Evolutionary conservation across 2,888 invertebrate genomes (phyloP), one percentile per base, ranked within the genome.

Genomic region (Schizaphis graminum): DNA sequence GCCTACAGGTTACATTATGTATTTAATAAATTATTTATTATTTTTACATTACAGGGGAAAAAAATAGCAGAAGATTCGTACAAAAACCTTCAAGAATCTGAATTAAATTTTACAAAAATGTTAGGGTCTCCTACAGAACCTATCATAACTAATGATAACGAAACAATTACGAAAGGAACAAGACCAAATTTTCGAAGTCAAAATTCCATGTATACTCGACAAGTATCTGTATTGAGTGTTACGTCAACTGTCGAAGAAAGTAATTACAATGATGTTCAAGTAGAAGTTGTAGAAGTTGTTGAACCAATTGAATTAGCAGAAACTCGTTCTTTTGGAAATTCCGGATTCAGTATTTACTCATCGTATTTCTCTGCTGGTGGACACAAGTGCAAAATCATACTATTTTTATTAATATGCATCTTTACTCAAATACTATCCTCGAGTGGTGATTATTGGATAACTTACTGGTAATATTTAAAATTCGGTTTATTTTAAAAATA

Each of bases 61-160:
- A 96, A 97, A 56, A 96, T 96, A 95, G 96, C 96, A 8, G 96
- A 96, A 95, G 97, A 96, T 92, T 97, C 97, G 94, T 98, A 97
- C 95, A 97, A 97, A 35, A 97, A 97, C 4, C 96, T 98, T 4
- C 97, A 97, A 95, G 97, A 97, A 13, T 97, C 97, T 10, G 98
- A 98, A 0, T 96, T 98, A 95, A 97, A 98, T 96, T 98, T 98
- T 96, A 98, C 98, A 0, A 96, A 97, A 95, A 96, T 98, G 95
- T 95, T 98, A 94, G 97, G 96, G 87, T 96, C 96, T 96, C 95
- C 94, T 95, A 96, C 96, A 95, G 96, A 96, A 4, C 96, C 96
- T 88, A 96, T 96, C 88, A 96, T 96, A 84, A 95, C 95, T n/a
- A 96, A 96, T 24, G 95, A 93, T 91, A 86, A 44, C 16, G 89